phyloP scores from a whole-genome alignment of 92 coral and sea anemone species.

The Zoanthus sociatus region DNA sequence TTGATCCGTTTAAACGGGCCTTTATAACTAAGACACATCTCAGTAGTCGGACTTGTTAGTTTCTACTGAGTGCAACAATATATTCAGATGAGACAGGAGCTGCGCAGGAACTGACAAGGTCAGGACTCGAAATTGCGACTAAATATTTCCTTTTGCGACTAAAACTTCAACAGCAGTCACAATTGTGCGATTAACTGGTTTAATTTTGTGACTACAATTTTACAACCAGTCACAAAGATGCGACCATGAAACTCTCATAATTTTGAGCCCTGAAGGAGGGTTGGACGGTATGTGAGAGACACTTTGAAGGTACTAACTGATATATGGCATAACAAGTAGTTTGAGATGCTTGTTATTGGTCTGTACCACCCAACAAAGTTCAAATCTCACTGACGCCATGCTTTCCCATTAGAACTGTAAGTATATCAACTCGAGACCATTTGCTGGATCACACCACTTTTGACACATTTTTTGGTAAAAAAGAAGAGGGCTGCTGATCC shows the following conservation, averaged over 20 bases:
- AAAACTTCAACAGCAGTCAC: no score
- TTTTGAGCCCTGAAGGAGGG: not conserved
- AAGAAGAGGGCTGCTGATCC: slow-evolving; percentile 35
- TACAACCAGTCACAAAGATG: no score
- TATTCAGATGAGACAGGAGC: slow-evolving; percentile 44
- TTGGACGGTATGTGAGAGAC: slow-evolving; percentile 33
- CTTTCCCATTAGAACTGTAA: slow-evolving; percentile 37
- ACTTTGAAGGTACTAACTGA: slow-evolving; percentile 35
- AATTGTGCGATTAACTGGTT: no score
- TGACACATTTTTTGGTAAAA: slow-evolving; percentile 30
- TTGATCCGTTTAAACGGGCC: no score
- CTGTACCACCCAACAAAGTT: slow-evolving; percentile 52
- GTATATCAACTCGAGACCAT: slow-evolving; percentile 30
- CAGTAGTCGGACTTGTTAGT: slow-evolving; percentile 24
- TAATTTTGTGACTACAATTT: no score
- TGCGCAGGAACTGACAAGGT: slow-evolving; percentile 18
- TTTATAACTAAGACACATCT: slow-evolving; percentile 17
- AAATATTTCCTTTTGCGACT: no score
- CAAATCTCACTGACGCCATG: slow-evolving; percentile 20
- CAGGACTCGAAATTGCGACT: not conserved
- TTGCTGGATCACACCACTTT: slow-evolving; percentile 35
- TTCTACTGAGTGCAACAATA: slow-evolving; percentile 22
- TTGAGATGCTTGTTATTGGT: slow-evolving; percentile 42
- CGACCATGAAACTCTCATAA: no score
- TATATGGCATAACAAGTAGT: slow-evolving; percentile 11